Percentiles rank a stretch among this genome's conserved stretches.
These are phyloP conservation scores for Holocentrus rufus DNA, from an alignment of 2,797 vertebrate species.

Conservation along the genomic window DNA sequence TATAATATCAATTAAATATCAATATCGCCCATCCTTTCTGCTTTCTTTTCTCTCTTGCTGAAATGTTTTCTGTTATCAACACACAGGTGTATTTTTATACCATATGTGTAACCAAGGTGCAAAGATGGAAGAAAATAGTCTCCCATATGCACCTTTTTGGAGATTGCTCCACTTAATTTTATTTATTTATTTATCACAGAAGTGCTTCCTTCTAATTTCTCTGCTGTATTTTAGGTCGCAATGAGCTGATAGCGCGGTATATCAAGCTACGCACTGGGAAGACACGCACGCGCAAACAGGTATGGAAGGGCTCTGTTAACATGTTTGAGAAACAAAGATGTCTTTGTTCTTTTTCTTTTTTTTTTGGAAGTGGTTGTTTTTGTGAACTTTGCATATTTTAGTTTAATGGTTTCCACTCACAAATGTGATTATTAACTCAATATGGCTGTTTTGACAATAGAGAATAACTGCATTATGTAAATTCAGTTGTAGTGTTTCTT, in stretches of 20 bases:
- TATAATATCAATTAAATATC: too few relatives aligned
- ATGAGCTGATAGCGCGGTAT: conserved; percentile 95
- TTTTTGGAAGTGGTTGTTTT: background rate
- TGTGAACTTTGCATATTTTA: background rate
- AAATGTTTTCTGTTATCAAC: background rate
- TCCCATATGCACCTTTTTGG: background rate
- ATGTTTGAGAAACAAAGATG: background rate
- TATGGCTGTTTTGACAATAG: background rate
- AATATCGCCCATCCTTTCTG: too few relatives aligned
- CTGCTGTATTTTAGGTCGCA: conserved; percentile 84
- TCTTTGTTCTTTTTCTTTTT: too few relatives aligned
- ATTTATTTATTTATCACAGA: background rate
- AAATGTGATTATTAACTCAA: background rate
- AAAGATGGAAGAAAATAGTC: background rate
- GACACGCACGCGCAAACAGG: conserved; percentile 95
- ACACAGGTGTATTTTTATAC: background rate
- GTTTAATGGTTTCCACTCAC: background rate
- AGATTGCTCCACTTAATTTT: background rate
- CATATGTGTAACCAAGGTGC: background rate
- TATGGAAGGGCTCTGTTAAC: conserved; percentile 54
- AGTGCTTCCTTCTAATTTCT: conserved; percentile 12
- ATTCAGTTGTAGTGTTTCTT: background rate
- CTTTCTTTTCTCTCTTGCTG: too few relatives aligned
- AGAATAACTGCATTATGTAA: background rate
- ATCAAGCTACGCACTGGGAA: conserved; percentile 96